These are phyloP conservation scores for Mythimna impura DNA, from an alignment of 2,888 invertebrate species.

Conservation along the genomic window DNA sequence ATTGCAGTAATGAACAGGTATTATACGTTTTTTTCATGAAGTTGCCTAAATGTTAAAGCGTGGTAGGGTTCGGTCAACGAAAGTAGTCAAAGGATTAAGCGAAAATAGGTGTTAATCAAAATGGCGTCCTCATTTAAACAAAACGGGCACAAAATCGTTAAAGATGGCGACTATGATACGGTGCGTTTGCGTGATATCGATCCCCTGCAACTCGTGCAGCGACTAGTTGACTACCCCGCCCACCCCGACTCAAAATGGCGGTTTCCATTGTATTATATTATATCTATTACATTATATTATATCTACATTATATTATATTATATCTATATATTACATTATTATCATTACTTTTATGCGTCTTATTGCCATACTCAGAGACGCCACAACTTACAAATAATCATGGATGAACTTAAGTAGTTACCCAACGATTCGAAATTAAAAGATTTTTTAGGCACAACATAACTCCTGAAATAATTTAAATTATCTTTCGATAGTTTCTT, in stretches of 20 bases:
- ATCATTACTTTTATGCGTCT: neutral
- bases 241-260: neutral
- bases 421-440: neutral
- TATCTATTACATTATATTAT: neutral
- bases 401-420: neutral
- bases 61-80: neutral
- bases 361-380: neutral
- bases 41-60: neutral
- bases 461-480: neutral
- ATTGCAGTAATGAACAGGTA: neutral
- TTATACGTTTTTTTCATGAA: neutral
- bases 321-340: neutral
- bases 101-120: constrained; percentile 4
- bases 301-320: neutral
- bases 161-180: constrained; percentile 16
- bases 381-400: neutral
- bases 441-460: neutral
- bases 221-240: neutral
- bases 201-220: constrained; percentile 10
- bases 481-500: neutral
- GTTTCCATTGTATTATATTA: neutral
- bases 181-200: constrained; percentile 15
- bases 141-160: neutral
- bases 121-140: neutral
- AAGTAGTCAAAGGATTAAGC: neutral